Evolutionary conservation across 2,888 invertebrate species (phyloP).

Genomic region (Chrysolina americana): DNA sequence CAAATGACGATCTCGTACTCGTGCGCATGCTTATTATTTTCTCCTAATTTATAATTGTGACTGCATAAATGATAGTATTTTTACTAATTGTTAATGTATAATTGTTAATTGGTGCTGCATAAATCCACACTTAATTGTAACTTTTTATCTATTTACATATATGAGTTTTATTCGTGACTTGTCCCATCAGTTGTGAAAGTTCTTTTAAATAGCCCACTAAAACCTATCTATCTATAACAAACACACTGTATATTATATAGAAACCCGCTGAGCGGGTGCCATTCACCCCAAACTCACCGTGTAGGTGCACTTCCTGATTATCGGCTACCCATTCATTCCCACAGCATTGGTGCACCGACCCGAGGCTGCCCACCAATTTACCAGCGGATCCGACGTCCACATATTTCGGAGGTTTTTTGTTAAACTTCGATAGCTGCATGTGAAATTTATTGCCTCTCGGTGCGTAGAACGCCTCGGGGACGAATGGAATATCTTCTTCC

Average conservation of each 20-base stretch:
- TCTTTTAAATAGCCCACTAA: too few species aligned
- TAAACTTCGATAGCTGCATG: background rate
- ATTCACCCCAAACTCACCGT: conserved; percentile 22
- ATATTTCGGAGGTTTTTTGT: conserved; percentile 11
- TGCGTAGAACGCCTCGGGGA: conserved; percentile 1
- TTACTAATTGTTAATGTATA: too few species aligned
- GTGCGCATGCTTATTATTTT: too few species aligned
- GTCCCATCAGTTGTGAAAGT: too few species aligned
- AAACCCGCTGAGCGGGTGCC: background rate
- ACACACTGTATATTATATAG: background rate
- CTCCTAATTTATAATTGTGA: too few species aligned
- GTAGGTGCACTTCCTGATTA: conserved; percentile 13
- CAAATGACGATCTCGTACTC: too few species aligned
- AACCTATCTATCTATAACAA: background rate
- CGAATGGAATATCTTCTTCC: conserved; percentile 11
- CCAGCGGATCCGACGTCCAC: background rate
- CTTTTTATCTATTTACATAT: too few species aligned
- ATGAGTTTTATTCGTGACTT: too few species aligned
- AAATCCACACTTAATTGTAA: too few species aligned
- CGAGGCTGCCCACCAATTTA: conserved; percentile 2
- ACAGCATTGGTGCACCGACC: background rate
- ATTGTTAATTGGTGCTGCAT: too few species aligned
- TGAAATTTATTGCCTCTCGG: conserved; percentile 2
- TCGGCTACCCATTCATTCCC: conserved; percentile 22
- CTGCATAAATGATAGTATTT: too few species aligned